Percentiles rank a stretch among this genome's conserved stretches.
phyloP scores from a whole-genome alignment of 2,888 invertebrate species.

The Diaprepes abbreviatus region DNA sequence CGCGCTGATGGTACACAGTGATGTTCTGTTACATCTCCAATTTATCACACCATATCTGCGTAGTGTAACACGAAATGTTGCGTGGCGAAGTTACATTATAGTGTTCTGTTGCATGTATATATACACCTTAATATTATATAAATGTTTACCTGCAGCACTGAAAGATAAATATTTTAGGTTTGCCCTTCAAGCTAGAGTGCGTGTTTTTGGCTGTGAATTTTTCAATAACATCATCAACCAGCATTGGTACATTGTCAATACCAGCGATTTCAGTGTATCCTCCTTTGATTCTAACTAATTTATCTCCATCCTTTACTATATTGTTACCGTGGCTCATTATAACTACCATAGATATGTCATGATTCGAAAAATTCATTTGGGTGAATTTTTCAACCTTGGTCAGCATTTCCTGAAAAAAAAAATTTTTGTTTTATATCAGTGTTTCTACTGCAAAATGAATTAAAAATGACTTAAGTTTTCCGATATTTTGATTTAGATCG shows the following conservation, averaged over 20 bases:
- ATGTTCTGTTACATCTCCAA: too few relatives aligned
- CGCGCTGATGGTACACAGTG: too few relatives aligned
- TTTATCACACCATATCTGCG: too few relatives aligned
- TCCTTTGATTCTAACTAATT: conserved; percentile 56
- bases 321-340: conserved; percentile 78
- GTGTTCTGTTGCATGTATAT: too few relatives aligned
- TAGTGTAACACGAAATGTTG: too few relatives aligned
- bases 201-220: conserved; percentile 71
- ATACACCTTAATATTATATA: too few relatives aligned
- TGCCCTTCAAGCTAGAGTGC: conserved; percentile 66
- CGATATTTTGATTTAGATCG: too few relatives aligned
- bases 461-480: too few relatives aligned
- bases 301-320: conserved; percentile 57
- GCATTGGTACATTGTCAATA: conserved; percentile 70
- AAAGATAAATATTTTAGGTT: conserved; percentile 82
- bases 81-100: too few relatives aligned
- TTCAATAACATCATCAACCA: conserved; percentile 71
- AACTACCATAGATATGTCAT: conserved; percentile 76
- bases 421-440: too few relatives aligned
- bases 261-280: conserved; percentile 74
- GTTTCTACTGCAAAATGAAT: too few relatives aligned
- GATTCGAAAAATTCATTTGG: conserved; percentile 65
- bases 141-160: conserved; percentile 76
- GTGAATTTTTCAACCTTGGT: conserved; percentile 66
- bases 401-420: conserved; percentile 53